These are phyloP conservation scores for Arctia plantaginis DNA, from an alignment of 2,888 invertebrate genomes.

Conservation along the genomic window DNA sequence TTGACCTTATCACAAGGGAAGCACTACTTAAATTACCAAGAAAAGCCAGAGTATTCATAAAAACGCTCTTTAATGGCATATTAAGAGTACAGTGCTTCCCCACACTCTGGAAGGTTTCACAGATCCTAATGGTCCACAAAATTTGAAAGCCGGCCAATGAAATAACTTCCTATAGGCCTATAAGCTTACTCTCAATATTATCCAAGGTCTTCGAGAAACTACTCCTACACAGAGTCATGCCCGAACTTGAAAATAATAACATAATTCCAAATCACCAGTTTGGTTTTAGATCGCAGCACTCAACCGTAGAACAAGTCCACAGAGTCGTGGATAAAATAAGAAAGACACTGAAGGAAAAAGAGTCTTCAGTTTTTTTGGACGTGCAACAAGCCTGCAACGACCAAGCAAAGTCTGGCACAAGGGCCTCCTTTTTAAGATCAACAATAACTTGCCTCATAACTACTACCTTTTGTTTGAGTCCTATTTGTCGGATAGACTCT, in stretches of 20 bases:
- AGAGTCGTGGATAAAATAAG: not conserved
- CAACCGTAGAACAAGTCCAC: too few species aligned
- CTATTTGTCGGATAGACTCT: too few species aligned
- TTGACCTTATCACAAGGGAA: too few species aligned
- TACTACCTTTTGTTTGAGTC: not conserved
- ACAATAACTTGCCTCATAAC: not conserved
- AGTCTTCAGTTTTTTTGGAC: not conserved
- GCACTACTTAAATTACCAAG: too few species aligned
- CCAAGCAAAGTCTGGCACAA: too few species aligned
- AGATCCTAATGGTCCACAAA: not conserved
- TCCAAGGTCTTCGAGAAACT: not conserved
- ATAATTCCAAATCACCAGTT: too few species aligned
- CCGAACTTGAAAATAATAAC: too few species aligned
- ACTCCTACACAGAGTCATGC: not conserved
- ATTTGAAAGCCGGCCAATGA: not conserved
- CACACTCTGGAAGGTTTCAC: not conserved
- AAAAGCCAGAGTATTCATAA: not conserved
- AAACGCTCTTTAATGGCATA: not conserved
- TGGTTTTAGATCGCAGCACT: too few species aligned
- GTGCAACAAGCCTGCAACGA: too few species aligned
- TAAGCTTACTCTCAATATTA: not conserved
- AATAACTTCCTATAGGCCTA: not conserved
- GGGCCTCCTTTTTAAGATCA: not conserved
- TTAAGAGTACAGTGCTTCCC: not conserved
- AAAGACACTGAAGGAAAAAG: not conserved